These are phyloP conservation scores for Aphelenchoides avenae DNA, from an alignment of 1,140 invertebrate genomes.

Conservation along the genomic window DNA sequence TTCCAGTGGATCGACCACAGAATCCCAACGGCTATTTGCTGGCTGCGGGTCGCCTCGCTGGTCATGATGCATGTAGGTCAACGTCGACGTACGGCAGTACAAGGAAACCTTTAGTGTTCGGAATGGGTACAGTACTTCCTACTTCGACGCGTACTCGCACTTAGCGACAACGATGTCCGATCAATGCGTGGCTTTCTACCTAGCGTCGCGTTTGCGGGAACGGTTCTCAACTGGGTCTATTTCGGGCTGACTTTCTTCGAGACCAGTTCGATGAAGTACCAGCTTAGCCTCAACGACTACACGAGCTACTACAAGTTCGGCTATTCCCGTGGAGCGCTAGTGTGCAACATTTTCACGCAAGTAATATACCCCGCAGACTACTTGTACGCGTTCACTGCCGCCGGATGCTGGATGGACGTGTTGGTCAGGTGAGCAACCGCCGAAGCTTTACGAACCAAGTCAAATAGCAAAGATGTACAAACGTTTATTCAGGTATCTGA, in stretches of 20 bases:
- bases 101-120: slow-evolving; percentile 19
- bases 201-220: slow-evolving; percentile 33
- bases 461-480: not conserved
- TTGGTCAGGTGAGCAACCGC: slow-evolving; percentile 27
- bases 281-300: slow-evolving; percentile 37
- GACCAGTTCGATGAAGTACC: slow-evolving; percentile 51
- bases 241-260: slow-evolving; percentile 56
- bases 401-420: slow-evolving; percentile 56
- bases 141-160: slow-evolving; percentile 51
- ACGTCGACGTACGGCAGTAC: no score
- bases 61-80: slow-evolving; percentile 21
- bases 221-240: slow-evolving; percentile 51
- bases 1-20: slow-evolving; percentile 38
- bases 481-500: slow-evolving; percentile 37
- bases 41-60: slow-evolving; percentile 24
- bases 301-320: not conserved
- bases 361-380: slow-evolving; percentile 59
- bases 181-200: slow-evolving; percentile 45
- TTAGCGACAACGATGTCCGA: slow-evolving; percentile 47
- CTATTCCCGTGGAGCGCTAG: not conserved
- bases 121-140: slow-evolving; percentile 57
- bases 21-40: slow-evolving; percentile 12
- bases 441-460: not conserved
- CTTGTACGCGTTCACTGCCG: slow-evolving; percentile 51
- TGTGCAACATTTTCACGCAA: slow-evolving; percentile 43